phyloP scores from a whole-genome alignment of 2,888 invertebrate species.

The Brachyptera risi region DNA sequence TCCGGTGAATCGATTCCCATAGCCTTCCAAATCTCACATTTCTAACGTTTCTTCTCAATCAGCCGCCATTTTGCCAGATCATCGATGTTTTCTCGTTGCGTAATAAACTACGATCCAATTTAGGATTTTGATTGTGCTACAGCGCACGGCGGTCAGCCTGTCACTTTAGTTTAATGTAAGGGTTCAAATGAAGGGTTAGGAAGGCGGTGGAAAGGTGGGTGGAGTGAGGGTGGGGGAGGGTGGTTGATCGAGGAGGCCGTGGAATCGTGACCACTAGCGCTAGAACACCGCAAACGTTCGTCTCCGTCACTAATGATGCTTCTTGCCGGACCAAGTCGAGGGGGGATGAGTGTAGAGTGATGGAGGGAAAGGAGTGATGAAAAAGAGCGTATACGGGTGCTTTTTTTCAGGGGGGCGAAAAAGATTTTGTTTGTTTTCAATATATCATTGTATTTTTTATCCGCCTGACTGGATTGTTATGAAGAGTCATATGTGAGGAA shows the following conservation, averaged over 20 bases:
- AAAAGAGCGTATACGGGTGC: too few relatives aligned
- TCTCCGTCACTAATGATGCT: slow-evolving; percentile 13
- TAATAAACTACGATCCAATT: background rate
- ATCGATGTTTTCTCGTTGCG: background rate
- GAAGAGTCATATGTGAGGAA: too few relatives aligned
- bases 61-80: background rate
- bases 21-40: too few relatives aligned
- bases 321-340: background rate
- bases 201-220: slow-evolving; percentile 1
- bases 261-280: background rate
- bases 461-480: too few relatives aligned
- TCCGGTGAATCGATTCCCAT: too few relatives aligned
- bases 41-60: too few relatives aligned
- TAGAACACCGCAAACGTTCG: background rate
- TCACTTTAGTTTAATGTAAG: slow-evolving; percentile 11
- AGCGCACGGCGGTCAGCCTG: background rate
- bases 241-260: slow-evolving; percentile 1
- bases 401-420: too few relatives aligned
- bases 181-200: background rate
- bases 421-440: background rate
- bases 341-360: background rate
- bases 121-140: background rate
- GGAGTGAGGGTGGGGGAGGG: background rate
- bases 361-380: background rate
- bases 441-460: too few relatives aligned